phyloP scores from a whole-genome alignment of 2,113 vertebrate genomes.

The Odocoileus virginianus region DNA sequence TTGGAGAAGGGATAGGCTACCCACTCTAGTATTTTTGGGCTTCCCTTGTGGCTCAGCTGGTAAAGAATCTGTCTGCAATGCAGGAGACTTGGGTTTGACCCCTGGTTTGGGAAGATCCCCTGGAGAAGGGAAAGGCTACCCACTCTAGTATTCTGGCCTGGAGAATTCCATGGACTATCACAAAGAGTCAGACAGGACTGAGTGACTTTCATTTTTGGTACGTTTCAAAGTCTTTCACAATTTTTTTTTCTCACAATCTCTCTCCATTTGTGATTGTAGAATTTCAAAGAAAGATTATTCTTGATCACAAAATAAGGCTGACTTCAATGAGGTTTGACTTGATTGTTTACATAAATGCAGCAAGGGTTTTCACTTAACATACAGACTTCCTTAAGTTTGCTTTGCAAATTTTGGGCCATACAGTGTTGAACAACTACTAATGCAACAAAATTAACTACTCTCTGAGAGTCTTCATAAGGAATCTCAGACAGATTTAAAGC shows the following conservation, averaged over 20 bases:
- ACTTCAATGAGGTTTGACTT: not conserved
- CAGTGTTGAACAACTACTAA: not conserved
- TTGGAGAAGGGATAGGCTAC: not conserved
- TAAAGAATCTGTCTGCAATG: not conserved
- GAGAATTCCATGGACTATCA: not conserved
- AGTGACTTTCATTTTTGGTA: not conserved
- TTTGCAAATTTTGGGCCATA: constrained; percentile 8
- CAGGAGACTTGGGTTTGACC: not conserved
- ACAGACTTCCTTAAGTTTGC: not conserved
- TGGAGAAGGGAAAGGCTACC: not conserved
- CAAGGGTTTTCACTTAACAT: not conserved
- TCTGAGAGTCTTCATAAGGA: not conserved
- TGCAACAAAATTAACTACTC: not conserved
- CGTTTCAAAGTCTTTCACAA: not conserved
- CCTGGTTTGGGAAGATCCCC: not conserved
- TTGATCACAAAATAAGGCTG: not conserved
- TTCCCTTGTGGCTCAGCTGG: not conserved
- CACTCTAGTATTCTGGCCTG: not conserved
- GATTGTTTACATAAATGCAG: not conserved
- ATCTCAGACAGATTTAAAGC: not conserved
- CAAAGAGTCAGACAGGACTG: not conserved
- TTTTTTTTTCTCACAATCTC: not conserved
- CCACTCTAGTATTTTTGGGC: not conserved
- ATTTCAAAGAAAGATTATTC: constrained; percentile 5
- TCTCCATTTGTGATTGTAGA: not conserved